Percentiles rank a stretch among this genome's conserved stretches.
Conservation (phyloP, 2,113 vertebrate genomes). For the Bothrops jararaca region DNA sequence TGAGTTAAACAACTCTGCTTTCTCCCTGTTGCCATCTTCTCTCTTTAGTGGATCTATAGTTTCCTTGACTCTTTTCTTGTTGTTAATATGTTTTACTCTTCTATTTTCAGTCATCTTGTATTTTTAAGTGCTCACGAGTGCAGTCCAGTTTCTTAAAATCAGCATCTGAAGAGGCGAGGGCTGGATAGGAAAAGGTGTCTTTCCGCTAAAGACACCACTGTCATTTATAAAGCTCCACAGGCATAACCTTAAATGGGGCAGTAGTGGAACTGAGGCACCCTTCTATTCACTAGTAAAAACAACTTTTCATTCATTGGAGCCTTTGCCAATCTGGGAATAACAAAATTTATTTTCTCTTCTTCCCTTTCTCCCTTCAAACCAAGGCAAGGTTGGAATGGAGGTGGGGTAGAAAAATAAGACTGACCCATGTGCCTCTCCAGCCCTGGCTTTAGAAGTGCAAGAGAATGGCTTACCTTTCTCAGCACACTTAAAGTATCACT, state of each 20-base stretch:
- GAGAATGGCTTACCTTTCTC: background rate
- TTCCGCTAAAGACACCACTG: background rate
- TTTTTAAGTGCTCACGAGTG: background rate
- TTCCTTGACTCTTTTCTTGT: too few species aligned
- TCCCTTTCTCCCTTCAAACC: background rate
- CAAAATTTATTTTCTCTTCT: background rate
- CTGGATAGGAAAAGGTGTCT: background rate
- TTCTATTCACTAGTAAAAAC: background rate
- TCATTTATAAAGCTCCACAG: background rate
- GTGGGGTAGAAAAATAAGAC: background rate
- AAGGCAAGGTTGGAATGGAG: too few species aligned
- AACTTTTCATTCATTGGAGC: background rate
- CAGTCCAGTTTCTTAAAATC: background rate
- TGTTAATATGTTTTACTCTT: background rate
- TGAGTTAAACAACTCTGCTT: too few species aligned
- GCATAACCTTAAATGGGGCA: background rate
- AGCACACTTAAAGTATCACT: background rate
- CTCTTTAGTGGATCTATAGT: too few species aligned
- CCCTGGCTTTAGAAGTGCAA: background rate
- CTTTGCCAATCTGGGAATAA: background rate
- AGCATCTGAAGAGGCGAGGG: background rate
- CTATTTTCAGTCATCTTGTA: background rate
- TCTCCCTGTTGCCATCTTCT: too few species aligned
- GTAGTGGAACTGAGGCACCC: background rate
- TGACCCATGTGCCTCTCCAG: background rate